phyloP scores from a whole-genome alignment of 2,888 invertebrate genomes.

The Oegoconia quadripuncta region DNA sequence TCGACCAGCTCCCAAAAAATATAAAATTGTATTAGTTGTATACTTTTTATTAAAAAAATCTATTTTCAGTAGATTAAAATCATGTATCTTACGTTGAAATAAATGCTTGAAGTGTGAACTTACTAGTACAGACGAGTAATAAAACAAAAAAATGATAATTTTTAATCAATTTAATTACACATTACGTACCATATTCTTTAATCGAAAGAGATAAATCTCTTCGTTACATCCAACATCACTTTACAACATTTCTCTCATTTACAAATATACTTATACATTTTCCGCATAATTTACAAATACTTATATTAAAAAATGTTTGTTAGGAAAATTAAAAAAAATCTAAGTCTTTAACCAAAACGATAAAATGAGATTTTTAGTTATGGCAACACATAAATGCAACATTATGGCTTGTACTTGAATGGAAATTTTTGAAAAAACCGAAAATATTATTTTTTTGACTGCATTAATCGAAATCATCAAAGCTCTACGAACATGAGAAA shows the following conservation, averaged over 20 bases:
- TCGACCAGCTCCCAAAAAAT: too few species aligned
- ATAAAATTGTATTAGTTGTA: too few species aligned
- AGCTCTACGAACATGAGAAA: neutral
- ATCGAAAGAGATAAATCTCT: slow-evolving; percentile 40
- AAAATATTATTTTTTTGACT: too few species aligned
- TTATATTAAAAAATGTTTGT: neutral
- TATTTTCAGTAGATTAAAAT: too few species aligned
- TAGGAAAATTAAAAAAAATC: neutral
- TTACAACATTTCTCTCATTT: slow-evolving; percentile 38
- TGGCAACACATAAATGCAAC: slow-evolving; percentile 38
- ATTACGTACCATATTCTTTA: slow-evolving; percentile 40
- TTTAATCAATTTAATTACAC: slow-evolving; percentile 53
- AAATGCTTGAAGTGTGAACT: neutral
- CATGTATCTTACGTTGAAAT: too few species aligned
- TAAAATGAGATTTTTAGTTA: too few species aligned
- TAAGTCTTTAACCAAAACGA: too few species aligned
- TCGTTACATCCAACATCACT: slow-evolving; percentile 32
- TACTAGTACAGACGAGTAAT: slow-evolving; percentile 10
- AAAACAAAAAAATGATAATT: slow-evolving; percentile 22
- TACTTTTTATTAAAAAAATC: too few species aligned
- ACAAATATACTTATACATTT: slow-evolving; percentile 27
- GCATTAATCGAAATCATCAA: too few species aligned
- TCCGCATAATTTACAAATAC: slow-evolving; percentile 37
- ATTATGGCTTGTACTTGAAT: slow-evolving; percentile 17
- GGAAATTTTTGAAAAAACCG: neutral